A percentile compares a stretch with the other conserved stretches of the same genome.
These are phyloP conservation scores for Littorina saxatilis DNA, from an alignment of 1,140 invertebrate species.

Conservation along the genomic window DNA sequence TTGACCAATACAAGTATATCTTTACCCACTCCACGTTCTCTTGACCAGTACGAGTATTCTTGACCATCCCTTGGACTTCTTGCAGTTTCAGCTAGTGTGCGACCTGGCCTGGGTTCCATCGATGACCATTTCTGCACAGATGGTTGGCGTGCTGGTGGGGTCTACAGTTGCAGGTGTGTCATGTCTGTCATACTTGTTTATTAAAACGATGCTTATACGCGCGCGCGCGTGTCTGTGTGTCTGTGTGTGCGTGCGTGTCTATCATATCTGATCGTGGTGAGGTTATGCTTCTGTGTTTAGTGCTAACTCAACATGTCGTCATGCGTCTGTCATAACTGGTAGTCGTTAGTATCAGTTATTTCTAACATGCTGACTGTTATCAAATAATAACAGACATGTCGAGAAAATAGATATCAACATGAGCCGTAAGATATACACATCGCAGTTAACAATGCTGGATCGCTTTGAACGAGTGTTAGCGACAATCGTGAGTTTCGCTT, in stretches of 20 bases:
- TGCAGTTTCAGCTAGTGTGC: constrained; percentile 57
- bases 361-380: too few species aligned
- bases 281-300: background rate
- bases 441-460: too few species aligned
- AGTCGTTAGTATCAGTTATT: too few species aligned
- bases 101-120: constrained; percentile 42
- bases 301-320: too few species aligned
- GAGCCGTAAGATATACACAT: too few species aligned
- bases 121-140: constrained; percentile 49
- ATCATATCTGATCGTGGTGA: background rate
- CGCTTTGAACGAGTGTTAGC: too few species aligned
- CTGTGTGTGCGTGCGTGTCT: background rate
- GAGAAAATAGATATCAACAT: too few species aligned
- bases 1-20: background rate
- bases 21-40: background rate
- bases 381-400: too few species aligned
- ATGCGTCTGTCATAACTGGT: too few species aligned
- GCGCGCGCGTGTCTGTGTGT: background rate
- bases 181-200: too few species aligned
- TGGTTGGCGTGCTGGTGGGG: constrained; percentile 51
- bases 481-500: too few species aligned
- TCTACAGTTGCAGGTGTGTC: constrained; percentile 34
- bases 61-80: too few species aligned
- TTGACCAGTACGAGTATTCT: background rate
- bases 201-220: background rate